Evolutionary conservation across 1,140 invertebrate genomes (phyloP).

Genomic region (Brachionus angularis): DNA sequence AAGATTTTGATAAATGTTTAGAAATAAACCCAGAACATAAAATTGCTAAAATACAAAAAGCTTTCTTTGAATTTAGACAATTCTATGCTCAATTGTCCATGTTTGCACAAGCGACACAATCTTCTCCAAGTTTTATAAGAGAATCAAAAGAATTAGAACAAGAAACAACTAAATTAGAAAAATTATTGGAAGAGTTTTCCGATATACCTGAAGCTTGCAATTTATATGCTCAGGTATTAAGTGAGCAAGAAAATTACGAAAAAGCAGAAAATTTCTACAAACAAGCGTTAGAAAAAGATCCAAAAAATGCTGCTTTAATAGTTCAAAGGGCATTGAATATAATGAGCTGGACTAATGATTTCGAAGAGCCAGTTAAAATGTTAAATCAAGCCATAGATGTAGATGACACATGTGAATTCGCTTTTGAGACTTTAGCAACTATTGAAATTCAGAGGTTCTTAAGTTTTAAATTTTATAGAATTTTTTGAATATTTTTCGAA

Average conservation of each 20-base stretch:
- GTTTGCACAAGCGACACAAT: slow-evolving; percentile 21
- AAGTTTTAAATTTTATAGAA: slow-evolving; percentile 3
- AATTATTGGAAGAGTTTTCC: slow-evolving; percentile 72
- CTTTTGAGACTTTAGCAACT: slow-evolving; percentile 86
- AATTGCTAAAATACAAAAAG: slow-evolving; percentile 79
- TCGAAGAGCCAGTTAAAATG: slow-evolving; percentile 71
- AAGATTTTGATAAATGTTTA: slow-evolving; percentile 77
- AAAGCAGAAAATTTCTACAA: slow-evolving; percentile 75
- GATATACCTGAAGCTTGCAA: slow-evolving; percentile 76
- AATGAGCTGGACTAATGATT: slow-evolving; percentile 71
- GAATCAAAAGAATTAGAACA: slow-evolving; percentile 19
- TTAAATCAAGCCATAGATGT: slow-evolving; percentile 77
- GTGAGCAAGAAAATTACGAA: slow-evolving; percentile 73
- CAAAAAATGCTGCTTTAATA: slow-evolving; percentile 75
- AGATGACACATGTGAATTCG: slow-evolving; percentile 86
- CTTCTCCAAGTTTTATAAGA: neutral
- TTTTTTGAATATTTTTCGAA: slow-evolving; percentile 51
- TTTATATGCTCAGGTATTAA: slow-evolving; percentile 63
- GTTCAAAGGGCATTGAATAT: slow-evolving; percentile 74
- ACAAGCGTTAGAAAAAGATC: slow-evolving; percentile 74
- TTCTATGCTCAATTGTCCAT: slow-evolving; percentile 33
- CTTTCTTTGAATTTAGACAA: slow-evolving; percentile 72
- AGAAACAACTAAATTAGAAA: slow-evolving; percentile 62
- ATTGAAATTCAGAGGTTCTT: slow-evolving; percentile 83
- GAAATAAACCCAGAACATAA: slow-evolving; percentile 74